phyloP scores from a whole-genome alignment of 1,140 invertebrate species.

The Carposina sasakii region DNA sequence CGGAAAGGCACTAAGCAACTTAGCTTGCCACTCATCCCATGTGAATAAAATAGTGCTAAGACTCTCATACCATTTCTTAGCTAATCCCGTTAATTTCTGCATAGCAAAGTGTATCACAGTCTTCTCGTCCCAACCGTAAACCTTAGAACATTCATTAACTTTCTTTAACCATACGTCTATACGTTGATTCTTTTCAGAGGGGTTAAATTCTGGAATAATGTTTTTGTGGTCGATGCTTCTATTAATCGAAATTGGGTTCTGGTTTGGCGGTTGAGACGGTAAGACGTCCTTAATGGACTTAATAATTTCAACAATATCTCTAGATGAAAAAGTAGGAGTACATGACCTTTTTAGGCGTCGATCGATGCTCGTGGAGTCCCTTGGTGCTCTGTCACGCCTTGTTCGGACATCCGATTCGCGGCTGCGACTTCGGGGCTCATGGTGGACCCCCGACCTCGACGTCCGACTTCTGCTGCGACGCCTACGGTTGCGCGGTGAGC shows the following conservation, averaged over 20 bases:
- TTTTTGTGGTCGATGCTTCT: not conserved
- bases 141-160: slow-evolving; percentile 9
- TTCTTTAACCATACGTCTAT: slow-evolving; percentile 8
- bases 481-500: not conserved
- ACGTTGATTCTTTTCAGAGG: slow-evolving; percentile 4
- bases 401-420: not conserved
- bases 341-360: not conserved
- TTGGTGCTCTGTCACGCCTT: too few relatives aligned
- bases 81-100: slow-evolving; percentile 13
- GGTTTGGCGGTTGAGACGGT: not conserved
- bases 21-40: slow-evolving; percentile 22
- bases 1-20: slow-evolving; percentile 17
- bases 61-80: slow-evolving; percentile 22
- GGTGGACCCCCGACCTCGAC: too few relatives aligned
- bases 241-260: not conserved
- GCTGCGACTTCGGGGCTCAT: not conserved
- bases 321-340: not conserved
- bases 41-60: slow-evolving; percentile 15
- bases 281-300: not conserved
- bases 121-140: slow-evolving; percentile 14
- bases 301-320: not conserved
- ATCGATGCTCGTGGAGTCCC: not conserved
- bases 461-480: too few relatives aligned
- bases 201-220: slow-evolving; percentile 10
- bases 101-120: slow-evolving; percentile 1